A percentile compares a stretch with the other conserved stretches of the same genome.
These are phyloP conservation scores for Silurus aristotelis DNA, from an alignment of 2,797 vertebrate genomes.

Conservation along the genomic window DNA sequence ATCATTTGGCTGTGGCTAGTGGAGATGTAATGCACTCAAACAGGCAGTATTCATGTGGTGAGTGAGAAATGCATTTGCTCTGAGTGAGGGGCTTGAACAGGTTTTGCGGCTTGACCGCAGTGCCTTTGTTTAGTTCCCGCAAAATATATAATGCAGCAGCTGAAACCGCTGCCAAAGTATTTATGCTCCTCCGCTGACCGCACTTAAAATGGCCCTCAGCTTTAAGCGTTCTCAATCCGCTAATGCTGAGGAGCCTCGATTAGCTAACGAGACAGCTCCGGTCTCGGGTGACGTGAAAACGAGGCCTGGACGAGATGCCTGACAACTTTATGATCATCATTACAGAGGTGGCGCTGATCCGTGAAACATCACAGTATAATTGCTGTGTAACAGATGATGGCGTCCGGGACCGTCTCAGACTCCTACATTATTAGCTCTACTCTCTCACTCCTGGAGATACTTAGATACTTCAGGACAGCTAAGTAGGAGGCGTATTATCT, in stretches of 20 bases:
- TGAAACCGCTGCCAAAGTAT: conserved; percentile 65
- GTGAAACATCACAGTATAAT: conserved; percentile 17
- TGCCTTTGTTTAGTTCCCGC: conserved; percentile 59
- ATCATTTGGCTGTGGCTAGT: conserved; percentile 65
- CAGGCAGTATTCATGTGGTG: conserved; percentile 51
- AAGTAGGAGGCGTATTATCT: conserved; percentile 50
- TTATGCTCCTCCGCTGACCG: conserved; percentile 54
- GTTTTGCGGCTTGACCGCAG: conserved; percentile 56
- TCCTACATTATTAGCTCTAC: conserved; percentile 3
- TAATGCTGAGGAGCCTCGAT: conserved; percentile 30
- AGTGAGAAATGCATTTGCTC: conserved; percentile 52
- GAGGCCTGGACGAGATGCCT: conserved; percentile 3
- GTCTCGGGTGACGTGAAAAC: conserved; percentile 16
- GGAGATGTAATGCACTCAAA: conserved; percentile 57
- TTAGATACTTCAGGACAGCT: conserved; percentile 35
- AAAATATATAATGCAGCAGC: conserved; percentile 73
- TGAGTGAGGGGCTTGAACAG: conserved; percentile 50
- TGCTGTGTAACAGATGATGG: conserved; percentile 23
- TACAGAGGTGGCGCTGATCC: conserved; percentile 20
- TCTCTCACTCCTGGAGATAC: not conserved
- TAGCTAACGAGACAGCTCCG: conserved; percentile 39
- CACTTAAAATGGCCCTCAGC: conserved; percentile 50
- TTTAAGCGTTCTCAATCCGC: conserved; percentile 40
- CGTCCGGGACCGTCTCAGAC: conserved; percentile 44
- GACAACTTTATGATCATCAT: conserved; percentile 39